A percentile compares a stretch with the other conserved stretches of the same genome.
Evolutionary conservation across 2,113 vertebrate species (phyloP).

Genomic region (Cisticola juncidis): DNA sequence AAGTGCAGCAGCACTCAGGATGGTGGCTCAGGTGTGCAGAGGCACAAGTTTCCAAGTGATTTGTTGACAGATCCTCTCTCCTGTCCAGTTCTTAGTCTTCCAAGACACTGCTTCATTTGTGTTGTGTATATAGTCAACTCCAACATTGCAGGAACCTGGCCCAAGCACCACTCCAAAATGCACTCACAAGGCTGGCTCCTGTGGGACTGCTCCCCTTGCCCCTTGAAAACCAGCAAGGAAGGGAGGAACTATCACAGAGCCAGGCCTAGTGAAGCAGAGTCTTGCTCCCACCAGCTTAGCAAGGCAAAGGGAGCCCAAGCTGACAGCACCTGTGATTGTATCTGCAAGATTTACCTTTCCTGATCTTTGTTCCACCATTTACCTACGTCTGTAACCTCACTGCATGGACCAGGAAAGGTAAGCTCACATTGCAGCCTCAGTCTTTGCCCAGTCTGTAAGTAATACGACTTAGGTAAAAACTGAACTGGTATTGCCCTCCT

Average conservation of each 20-base stretch:
- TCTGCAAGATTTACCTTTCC: neutral
- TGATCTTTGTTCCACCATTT: neutral
- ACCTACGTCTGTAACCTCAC: neutral
- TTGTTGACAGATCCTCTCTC: neutral
- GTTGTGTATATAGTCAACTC: neutral
- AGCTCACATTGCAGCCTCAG: neutral
- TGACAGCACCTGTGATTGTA: accelerated
- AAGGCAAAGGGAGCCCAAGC: neutral
- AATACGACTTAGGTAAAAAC: neutral
- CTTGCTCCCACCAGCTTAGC: neutral
- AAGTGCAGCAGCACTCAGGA: neutral
- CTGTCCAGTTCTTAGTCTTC: neutral
- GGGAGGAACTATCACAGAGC: neutral
- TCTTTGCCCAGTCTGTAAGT: neutral
- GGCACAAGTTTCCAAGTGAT: neutral
- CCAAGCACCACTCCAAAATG: neutral
- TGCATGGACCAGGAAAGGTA: neutral
- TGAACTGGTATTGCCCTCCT: neutral
- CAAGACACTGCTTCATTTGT: neutral
- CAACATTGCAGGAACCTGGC: neutral
- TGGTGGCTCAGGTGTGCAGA: neutral
- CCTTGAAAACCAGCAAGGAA: neutral
- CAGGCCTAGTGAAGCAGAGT: neutral
- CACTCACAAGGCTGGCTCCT: neutral
- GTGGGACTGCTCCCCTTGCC: neutral